phyloP scores from a whole-genome alignment of 2,888 invertebrate species.

The Tetanocera ferruginea region DNA sequence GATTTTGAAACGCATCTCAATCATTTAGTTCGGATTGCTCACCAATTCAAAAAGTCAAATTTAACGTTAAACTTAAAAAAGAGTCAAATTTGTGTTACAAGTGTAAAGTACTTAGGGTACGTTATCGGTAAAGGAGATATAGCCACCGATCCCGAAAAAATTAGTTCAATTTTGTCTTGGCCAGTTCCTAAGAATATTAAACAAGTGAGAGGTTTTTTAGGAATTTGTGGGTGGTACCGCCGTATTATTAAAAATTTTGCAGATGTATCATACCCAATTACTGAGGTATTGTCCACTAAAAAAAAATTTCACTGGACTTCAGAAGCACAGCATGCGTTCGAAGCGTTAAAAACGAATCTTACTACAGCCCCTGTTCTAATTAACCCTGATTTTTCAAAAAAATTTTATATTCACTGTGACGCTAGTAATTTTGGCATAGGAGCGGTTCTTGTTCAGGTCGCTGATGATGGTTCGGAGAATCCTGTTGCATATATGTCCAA shows the following conservation, averaged over 20 bases:
- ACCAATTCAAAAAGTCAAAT: constrained; percentile 36
- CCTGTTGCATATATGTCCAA: constrained; percentile 24
- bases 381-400: constrained; percentile 24
- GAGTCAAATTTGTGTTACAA: constrained; percentile 18
- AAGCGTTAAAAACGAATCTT: constrained; percentile 3
- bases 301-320: constrained; percentile 21
- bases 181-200: constrained; percentile 21
- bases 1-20: constrained; percentile 29
- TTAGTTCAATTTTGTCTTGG: constrained; percentile 25
- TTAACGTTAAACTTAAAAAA: constrained; percentile 41
- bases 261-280: constrained; percentile 33
- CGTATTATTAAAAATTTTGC: constrained; percentile 33
- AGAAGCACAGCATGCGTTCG: constrained; percentile 17
- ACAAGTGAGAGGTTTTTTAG: constrained; percentile 42
- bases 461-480: constrained; percentile 29
- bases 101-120: constrained; percentile 43
- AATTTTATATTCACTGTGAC: constrained; percentile 42
- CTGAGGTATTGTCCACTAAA: constrained; percentile 22
- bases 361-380: constrained; percentile 3
- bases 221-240: constrained; percentile 46
- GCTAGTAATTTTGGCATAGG: constrained; percentile 37
- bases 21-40: constrained; percentile 22
- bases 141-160: constrained; percentile 43
- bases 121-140: constrained; percentile 41
- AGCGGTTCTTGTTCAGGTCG: constrained; percentile 42